Evolutionary conservation across 2,113 vertebrate genomes (phyloP).

Genomic region (Nanorana parkeri): DNA sequence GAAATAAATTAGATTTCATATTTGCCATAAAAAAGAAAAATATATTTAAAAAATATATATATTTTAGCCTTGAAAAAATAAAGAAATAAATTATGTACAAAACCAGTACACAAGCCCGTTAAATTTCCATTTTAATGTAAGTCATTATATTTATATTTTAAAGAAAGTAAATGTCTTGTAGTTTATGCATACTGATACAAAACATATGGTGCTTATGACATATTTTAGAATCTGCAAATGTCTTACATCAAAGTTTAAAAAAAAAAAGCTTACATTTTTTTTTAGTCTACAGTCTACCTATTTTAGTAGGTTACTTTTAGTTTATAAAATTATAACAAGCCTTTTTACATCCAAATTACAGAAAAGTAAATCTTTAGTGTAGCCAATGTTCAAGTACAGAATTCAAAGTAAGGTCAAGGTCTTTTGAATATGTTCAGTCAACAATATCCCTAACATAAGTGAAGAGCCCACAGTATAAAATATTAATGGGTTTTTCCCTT

Average conservation of each 20-base stretch:
- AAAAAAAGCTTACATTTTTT: not conserved
- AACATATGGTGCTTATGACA: not conserved
- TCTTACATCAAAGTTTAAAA: not conserved
- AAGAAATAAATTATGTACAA: too few relatives aligned
- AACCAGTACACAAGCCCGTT: too few relatives aligned
- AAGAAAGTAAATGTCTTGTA: not conserved
- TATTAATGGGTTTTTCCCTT: constrained; percentile 33
- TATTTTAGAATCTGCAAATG: not conserved
- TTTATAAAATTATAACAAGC: constrained; percentile 9
- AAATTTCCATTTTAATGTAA: too few relatives aligned
- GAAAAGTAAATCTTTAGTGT: constrained; percentile 16
- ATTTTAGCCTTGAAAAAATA: too few relatives aligned
- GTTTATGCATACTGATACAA: too few relatives aligned
- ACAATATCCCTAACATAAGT: constrained; percentile 29
- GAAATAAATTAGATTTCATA: too few relatives aligned
- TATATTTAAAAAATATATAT: too few relatives aligned
- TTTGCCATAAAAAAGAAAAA: too few relatives aligned
- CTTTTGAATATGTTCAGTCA: constrained; percentile 27
- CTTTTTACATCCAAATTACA: constrained; percentile 9
- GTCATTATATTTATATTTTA: too few relatives aligned
- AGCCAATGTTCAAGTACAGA: not conserved
- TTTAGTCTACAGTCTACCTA: not conserved
- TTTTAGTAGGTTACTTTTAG: constrained; percentile 1
- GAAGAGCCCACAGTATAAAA: constrained; percentile 4
- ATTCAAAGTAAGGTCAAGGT: constrained; percentile 51